Conservation (phyloP, 2,888 invertebrate species). For the Andrena minutula region DNA sequence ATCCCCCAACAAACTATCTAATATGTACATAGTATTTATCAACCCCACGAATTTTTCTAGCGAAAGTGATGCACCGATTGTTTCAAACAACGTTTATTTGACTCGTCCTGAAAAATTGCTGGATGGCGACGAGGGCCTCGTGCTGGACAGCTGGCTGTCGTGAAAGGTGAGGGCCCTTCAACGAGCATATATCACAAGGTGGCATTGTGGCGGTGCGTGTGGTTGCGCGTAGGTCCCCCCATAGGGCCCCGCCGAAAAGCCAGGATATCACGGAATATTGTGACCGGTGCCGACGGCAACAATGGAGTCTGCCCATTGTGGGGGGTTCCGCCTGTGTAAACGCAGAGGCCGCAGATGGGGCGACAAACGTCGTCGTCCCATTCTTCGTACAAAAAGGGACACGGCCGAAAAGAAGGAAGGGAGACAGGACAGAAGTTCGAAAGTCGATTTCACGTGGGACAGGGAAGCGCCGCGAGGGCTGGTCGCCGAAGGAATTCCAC, state of each 20-base stretch:
- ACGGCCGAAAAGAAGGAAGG: slow-evolving; percentile 28
- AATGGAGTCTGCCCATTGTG: slow-evolving; percentile 73
- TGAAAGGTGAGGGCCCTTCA: slow-evolving; percentile 41
- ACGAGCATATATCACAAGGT: slow-evolving; percentile 72
- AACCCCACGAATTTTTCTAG: slow-evolving; percentile 7
- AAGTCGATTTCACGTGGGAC: slow-evolving; percentile 54
- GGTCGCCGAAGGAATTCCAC: slow-evolving; percentile 32
- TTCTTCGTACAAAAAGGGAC: slow-evolving; percentile 69
- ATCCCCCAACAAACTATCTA: neutral
- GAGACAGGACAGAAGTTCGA: slow-evolving; percentile 51
- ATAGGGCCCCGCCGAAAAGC: slow-evolving; percentile 67
- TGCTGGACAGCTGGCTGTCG: slow-evolving; percentile 60
- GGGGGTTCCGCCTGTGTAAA: slow-evolving; percentile 67
- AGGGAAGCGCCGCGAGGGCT: slow-evolving; percentile 23
- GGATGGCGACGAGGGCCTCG: slow-evolving; percentile 35
- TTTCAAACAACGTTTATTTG: slow-evolving; percentile 15
- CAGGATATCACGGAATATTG: slow-evolving; percentile 76
- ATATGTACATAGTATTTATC: slow-evolving; percentile 6
- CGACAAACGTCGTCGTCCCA: slow-evolving; percentile 69
- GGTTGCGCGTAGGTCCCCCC: slow-evolving; percentile 57
- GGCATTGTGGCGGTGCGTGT: slow-evolving; percentile 69
- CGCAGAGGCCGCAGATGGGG: slow-evolving; percentile 70
- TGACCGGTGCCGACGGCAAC: slow-evolving; percentile 73
- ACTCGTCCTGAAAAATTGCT: slow-evolving; percentile 41
- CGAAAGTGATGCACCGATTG: neutral